Conservation (phyloP, 2,888 invertebrate genomes). For the Timema cristinae region DNA sequence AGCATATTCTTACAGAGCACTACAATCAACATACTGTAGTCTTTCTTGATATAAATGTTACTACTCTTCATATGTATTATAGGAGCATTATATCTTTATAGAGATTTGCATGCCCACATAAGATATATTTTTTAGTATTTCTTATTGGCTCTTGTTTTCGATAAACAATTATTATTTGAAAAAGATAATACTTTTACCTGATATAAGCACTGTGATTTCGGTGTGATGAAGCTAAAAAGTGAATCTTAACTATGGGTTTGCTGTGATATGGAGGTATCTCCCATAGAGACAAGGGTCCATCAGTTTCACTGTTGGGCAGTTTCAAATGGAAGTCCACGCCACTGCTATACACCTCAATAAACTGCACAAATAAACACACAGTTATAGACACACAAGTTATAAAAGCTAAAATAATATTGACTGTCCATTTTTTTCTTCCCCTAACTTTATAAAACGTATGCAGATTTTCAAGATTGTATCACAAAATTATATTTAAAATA, state of each 20-base stretch:
- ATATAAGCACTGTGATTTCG: constrained; percentile 84
- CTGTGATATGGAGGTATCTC: constrained; percentile 84
- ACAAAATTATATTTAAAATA: too few species aligned
- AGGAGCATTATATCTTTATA: too few species aligned
- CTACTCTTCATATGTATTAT: background rate
- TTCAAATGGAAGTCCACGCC: constrained; percentile 87
- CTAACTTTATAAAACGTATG: too few species aligned
- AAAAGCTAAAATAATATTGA: background rate
- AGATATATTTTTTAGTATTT: background rate
- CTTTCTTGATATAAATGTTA: background rate
- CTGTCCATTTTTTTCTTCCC: background rate
- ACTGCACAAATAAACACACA: constrained; percentile 45
- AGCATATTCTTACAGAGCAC: too few species aligned
- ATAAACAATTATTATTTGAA: background rate
- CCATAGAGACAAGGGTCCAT: constrained; percentile 82
- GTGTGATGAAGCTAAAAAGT: constrained; percentile 69
- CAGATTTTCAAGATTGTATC: too few species aligned
- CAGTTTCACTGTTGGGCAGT: constrained; percentile 70
- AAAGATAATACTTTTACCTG: constrained; percentile 47
- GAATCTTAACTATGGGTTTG: constrained; percentile 82
- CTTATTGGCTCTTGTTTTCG: background rate
- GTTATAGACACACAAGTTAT: background rate
- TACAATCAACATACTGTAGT: background rate
- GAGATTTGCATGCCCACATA: background rate
- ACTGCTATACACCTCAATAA: constrained; percentile 79